Percentiles rank a stretch among this genome's conserved stretches.
These are phyloP conservation scores for Nymphalis c-album DNA, from an alignment of 2,888 invertebrate genomes.

Conservation along the genomic window DNA sequence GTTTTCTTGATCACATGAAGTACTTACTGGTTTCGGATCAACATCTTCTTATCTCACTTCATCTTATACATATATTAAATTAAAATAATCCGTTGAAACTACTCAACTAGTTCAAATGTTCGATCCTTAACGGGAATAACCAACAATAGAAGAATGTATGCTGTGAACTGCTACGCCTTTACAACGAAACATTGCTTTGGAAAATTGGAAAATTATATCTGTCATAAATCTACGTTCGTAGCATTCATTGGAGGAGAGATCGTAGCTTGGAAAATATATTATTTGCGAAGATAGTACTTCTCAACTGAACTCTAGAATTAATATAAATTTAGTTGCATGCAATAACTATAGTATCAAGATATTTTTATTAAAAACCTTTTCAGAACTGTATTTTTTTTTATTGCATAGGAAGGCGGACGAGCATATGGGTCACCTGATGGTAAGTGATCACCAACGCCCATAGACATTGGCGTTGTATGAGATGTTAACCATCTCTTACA, in stretches of 20 bases:
- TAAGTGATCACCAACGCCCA: no score
- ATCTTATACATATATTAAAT: no score
- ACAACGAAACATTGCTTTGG: slow-evolving; percentile 68
- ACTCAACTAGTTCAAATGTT: slow-evolving; percentile 32
- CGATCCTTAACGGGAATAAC: slow-evolving; percentile 41
- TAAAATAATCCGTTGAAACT: not conserved
- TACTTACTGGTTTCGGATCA: not conserved
- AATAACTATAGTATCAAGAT: no score
- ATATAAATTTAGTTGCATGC: no score
- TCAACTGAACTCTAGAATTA: not conserved
- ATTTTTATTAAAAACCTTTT: no score
- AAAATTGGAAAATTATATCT: slow-evolving; percentile 74
- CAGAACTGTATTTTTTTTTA: no score
- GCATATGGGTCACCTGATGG: no score
- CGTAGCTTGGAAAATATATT: not conserved
- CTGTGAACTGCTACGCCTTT: slow-evolving; percentile 40
- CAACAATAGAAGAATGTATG: slow-evolving; percentile 38
- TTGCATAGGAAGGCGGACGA: no score
- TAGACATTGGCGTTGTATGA: no score
- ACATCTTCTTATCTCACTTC: not conserved
- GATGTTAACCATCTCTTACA: no score
- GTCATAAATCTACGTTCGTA: slow-evolving; percentile 60
- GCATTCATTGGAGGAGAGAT: slow-evolving; percentile 36
- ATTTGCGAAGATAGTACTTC: not conserved
- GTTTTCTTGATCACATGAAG: no score